A percentile compares a stretch with the other conserved stretches of the same genome.
These are phyloP conservation scores for Pseudomyrmex cubaensis DNA, from an alignment of 1,140 invertebrate species.

Conservation along the genomic window DNA sequence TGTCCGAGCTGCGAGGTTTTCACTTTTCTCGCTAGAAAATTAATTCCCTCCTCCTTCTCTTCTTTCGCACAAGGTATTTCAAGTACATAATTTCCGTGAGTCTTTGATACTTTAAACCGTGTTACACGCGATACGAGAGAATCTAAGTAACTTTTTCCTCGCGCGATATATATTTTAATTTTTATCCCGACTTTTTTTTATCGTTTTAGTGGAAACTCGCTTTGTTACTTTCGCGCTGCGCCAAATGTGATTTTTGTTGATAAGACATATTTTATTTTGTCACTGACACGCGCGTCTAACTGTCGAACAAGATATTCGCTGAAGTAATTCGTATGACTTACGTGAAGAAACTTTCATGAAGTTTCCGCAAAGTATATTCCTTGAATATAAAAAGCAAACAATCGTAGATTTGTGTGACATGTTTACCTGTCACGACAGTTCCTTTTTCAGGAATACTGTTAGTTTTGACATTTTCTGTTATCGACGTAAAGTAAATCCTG, in stretches of 20 bases:
- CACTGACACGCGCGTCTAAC: neutral
- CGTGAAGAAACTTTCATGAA: neutral
- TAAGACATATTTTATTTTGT: neutral
- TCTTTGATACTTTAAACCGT: constrained; percentile 37
- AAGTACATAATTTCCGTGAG: constrained; percentile 24
- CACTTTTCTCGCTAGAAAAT: constrained; percentile 31
- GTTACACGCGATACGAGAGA: constrained; percentile 10
- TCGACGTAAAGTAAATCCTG: neutral
- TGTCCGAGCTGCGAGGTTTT: constrained; percentile 14
- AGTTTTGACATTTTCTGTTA: constrained; percentile 34
- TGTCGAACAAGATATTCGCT: neutral
- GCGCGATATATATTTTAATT: constrained; percentile 2
- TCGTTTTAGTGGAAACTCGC: neutral
- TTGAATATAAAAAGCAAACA: constrained; percentile 32
- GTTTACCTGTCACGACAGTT: constrained; percentile 15
- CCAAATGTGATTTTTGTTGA: neutral
- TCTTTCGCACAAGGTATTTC: constrained; percentile 32
- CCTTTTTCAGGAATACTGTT: constrained; percentile 12
- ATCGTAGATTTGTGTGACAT: constrained; percentile 12
- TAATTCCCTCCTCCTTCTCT: constrained; percentile 25
- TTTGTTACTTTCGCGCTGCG: neutral
- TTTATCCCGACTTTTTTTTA: neutral
- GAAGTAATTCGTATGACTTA: constrained; percentile 24
- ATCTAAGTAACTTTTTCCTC: constrained; percentile 25
- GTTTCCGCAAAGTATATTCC: constrained; percentile 13